Conservation (phyloP, 2,888 invertebrate species). For the Trissonchulus latispiculum region DNA sequence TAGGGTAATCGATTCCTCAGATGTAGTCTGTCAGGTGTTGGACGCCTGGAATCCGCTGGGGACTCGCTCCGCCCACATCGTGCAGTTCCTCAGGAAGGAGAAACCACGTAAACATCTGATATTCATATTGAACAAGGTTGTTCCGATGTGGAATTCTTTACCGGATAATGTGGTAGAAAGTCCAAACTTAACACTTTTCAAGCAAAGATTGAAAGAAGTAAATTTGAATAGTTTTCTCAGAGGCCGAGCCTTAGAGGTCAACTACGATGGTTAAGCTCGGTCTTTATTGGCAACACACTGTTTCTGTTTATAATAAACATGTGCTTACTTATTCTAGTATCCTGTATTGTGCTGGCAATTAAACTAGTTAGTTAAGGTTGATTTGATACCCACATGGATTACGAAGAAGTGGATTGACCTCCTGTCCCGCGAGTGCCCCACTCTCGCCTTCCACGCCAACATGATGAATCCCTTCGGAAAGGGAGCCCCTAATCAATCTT, state of each 20-base stretch:
- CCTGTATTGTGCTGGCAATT: no score
- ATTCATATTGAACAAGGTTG: conserved; percentile 91
- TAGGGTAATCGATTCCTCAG: conserved; percentile 96
- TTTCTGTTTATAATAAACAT: no score
- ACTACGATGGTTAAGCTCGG: no score
- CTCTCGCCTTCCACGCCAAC: conserved; percentile 97
- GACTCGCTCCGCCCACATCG: conserved; percentile 81
- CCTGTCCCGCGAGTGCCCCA: conserved; percentile 86
- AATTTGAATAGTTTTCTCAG: no score
- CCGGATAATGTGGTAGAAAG: no score
- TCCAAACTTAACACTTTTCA: no score
- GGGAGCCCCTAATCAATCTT: conserved; percentile 86
- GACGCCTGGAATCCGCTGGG: conserved; percentile 96
- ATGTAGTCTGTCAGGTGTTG: conserved; percentile 85
- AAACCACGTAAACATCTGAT: conserved; percentile 94
- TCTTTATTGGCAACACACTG: no score
- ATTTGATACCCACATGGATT: conserved; percentile 89
- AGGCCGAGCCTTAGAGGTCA: no score
- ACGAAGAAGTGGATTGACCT: conserved; percentile 95
- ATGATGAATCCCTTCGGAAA: conserved; percentile 96
- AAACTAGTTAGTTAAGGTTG: no score
- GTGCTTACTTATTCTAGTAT: no score
- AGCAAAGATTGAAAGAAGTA: no score
- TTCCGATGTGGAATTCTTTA: no score
- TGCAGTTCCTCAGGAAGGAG: conserved; percentile 81